Percentiles rank a stretch among this genome's conserved stretches.
phyloP scores from a whole-genome alignment of 2,113 vertebrate genomes.

The Desmodus rotundus region DNA sequence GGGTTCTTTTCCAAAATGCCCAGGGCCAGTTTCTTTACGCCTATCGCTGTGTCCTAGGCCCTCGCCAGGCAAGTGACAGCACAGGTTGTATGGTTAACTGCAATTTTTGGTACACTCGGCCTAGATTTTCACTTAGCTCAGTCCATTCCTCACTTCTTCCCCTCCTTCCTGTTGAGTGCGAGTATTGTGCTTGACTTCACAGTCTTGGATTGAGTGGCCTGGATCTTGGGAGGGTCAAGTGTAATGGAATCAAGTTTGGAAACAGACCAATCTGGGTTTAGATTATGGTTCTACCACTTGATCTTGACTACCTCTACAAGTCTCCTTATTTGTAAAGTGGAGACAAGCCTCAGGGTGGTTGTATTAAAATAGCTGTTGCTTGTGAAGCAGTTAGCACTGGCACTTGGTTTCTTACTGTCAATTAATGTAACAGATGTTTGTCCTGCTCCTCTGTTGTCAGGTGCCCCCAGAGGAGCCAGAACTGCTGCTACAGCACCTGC shows the following conservation, averaged over 20 bases:
- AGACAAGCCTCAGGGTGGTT: neutral
- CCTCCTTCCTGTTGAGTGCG: neutral
- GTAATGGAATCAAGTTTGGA: neutral
- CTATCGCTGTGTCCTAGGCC: constrained; percentile 86
- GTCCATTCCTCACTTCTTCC: neutral
- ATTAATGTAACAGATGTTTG: neutral
- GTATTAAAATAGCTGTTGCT: neutral
- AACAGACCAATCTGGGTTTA: neutral
- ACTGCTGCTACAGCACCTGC: constrained; percentile 80
- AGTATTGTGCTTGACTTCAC: neutral
- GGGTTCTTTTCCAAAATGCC: constrained; percentile 86
- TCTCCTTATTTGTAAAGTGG: neutral
- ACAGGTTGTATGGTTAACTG: neutral
- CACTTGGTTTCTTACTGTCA: neutral
- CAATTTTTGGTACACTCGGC: neutral
- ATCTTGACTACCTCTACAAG: neutral
- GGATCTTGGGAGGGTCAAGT: neutral
- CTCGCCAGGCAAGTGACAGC: constrained; percentile 82
- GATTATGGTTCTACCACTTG: neutral
- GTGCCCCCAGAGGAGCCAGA: constrained; percentile 69
- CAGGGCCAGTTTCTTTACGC: constrained; percentile 86
- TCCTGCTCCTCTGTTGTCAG: constrained; percentile 44
- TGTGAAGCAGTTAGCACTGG: neutral
- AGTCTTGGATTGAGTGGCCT: neutral
- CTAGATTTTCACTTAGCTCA: neutral